A percentile compares a stretch with the other conserved stretches of the same genome.
These are phyloP conservation scores for Riptortus pedestris DNA, from an alignment of 1,140 invertebrate genomes.

Conservation along the genomic window DNA sequence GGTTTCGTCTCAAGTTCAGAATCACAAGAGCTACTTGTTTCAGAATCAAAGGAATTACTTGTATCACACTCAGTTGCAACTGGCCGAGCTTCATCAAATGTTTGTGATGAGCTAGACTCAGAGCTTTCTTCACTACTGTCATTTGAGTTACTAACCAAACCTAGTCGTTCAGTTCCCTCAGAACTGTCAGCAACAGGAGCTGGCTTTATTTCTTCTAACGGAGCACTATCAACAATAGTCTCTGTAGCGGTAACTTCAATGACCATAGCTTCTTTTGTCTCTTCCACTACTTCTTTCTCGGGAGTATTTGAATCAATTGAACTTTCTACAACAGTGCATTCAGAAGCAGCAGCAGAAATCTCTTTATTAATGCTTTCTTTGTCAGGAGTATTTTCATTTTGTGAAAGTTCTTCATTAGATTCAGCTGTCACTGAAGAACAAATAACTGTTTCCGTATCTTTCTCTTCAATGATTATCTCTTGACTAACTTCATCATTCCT, in stretches of 20 bases:
- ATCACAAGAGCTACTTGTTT: slow-evolving; percentile 15
- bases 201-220: neutral
- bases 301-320: slow-evolving; percentile 4
- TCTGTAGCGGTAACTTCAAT: neutral
- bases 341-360: neutral
- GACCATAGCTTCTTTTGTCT: neutral
- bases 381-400: neutral
- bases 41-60: slow-evolving; percentile 15
- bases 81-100: neutral
- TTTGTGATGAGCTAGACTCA: neutral
- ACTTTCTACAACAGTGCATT: neutral
- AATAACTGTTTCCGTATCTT: slow-evolving; percentile 22
- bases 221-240: neutral
- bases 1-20: slow-evolving; percentile 5
- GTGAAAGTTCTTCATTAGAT: neutral
- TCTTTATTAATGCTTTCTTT: neutral
- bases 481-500: slow-evolving; percentile 10
- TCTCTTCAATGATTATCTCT: slow-evolving; percentile 6
- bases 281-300: neutral
- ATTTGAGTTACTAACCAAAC: neutral
- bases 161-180: neutral
- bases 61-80: slow-evolving; percentile 19
- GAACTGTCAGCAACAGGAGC: neutral
- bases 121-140: slow-evolving; percentile 1
- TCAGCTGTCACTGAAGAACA: slow-evolving; percentile 1